Evolutionary conservation across 2,113 vertebrate genomes (phyloP).

Genomic region (Chlamydotis undulata): DNA sequence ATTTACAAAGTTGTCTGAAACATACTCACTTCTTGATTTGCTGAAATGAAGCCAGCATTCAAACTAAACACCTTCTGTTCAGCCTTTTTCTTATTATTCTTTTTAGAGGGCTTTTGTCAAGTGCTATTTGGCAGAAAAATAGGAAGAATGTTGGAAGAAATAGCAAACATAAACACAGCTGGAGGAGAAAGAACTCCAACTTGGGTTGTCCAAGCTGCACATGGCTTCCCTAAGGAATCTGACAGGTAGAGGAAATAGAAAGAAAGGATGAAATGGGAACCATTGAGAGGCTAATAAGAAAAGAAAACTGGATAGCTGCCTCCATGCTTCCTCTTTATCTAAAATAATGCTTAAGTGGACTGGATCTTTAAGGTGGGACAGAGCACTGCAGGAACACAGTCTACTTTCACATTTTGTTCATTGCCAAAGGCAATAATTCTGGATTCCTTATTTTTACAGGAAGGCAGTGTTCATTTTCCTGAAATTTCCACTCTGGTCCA

Average conservation of each 20-base stretch:
- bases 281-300: not conserved
- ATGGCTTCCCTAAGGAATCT: not conserved
- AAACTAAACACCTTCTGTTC: slow-evolving; percentile 46
- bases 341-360: not conserved
- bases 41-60: slow-evolving; percentile 13
- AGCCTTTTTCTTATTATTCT: slow-evolving; percentile 20
- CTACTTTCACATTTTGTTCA: not conserved
- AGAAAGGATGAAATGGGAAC: not conserved
- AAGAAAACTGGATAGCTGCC: not conserved
- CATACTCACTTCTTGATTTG: slow-evolving; percentile 17
- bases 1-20: not conserved
- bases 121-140: not conserved
- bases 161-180: slow-evolving; percentile 29
- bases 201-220: not conserved
- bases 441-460: not conserved
- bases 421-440: not conserved
- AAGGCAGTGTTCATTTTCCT: not conserved
- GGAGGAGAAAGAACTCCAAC: not conserved
- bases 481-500: not conserved
- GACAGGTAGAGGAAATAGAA: not conserved
- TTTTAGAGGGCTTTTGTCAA: slow-evolving; percentile 13
- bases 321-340: not conserved
- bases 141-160: slow-evolving; percentile 25
- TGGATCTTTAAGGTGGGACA: not conserved
- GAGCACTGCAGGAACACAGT: not conserved